Evolutionary conservation across 2,797 vertebrate genomes (phyloP), one percentile per base, ranked within the genome.

Genomic region (Molossus molossus): DNA sequence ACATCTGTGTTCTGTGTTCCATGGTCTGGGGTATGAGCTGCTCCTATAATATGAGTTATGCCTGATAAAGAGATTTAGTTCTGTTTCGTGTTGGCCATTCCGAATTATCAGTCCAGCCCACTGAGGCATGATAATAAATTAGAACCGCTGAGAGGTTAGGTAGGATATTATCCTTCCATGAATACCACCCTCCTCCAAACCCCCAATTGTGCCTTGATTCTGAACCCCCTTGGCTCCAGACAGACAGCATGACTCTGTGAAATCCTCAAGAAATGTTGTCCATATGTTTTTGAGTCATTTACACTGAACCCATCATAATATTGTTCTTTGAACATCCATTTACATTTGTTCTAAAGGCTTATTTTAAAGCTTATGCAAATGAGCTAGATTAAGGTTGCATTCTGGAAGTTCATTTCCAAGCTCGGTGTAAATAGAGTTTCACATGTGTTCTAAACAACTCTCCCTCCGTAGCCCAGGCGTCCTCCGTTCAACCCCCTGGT

Each of bases 331-430:
- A 97, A 96, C 96, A 97, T 97, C 97, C 97, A 97, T 97, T 97
- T 97, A 97, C 97, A 97, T 98, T 97, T 98, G 97, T 97, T 98
- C 97, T 98, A 93, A 97, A 96, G 96, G 91, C 97, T 97, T 98
- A 97, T 97, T 98, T 98, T 97, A 97, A 98, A 97, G 96, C 96
- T 97, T 97, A 98, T 98, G 97, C 96, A 98, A 97, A 97, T 97
- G 94, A 97, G 67, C 62, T 72, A 96, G 97, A 97, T 97, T 97
- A 98, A 97, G 97, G 97, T 96, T 97, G 96, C 96, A 94, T 97
- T 97, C 96, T 97, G 97, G 96, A 98, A 96, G 96, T 96, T 97
- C 77, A 60, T n/a, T 97, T 97, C 92, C 90, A 94, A 94, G 69
- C 89, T 48, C 45, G 65, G 53, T 97, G 97, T 96, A 97, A 97